These are phyloP conservation scores for Lateolabrax maculatus DNA, from an alignment of 2,797 vertebrate genomes.

Conservation along the genomic window DNA sequence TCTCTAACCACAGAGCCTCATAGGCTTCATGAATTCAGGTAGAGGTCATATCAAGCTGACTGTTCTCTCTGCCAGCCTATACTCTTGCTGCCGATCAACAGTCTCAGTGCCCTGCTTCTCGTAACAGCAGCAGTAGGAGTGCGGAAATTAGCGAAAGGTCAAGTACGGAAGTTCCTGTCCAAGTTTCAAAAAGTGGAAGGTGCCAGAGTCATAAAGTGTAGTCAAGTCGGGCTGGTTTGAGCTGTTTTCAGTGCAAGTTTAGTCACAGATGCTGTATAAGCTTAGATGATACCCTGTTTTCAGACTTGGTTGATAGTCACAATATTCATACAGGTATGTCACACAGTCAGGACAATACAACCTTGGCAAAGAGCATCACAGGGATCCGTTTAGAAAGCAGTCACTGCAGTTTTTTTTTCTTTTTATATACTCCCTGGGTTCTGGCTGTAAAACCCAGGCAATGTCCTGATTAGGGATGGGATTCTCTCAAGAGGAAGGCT, in stretches of 20 bases:
- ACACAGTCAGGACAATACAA: neutral
- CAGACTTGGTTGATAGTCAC: neutral
- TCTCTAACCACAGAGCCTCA: neutral
- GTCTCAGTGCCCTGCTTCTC: conserved; percentile 6
- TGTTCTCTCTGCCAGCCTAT: neutral
- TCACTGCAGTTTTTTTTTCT: too few relatives aligned
- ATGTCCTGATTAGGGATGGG: conserved; percentile 32
- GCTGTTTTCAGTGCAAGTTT: conserved; percentile 8
- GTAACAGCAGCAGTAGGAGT: conserved; percentile 17
- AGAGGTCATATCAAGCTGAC: neutral
- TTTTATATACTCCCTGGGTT: neutral
- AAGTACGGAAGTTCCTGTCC: conserved; percentile 55
- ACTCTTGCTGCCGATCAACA: neutral
- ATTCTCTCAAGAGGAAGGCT: conserved; percentile 10
- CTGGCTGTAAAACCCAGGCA: conserved; percentile 13
- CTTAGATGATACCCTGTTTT: neutral
- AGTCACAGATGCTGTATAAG: neutral
- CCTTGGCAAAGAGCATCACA: neutral
- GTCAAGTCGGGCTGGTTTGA: neutral
- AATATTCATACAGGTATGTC: neutral
- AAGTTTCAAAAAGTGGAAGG: conserved; percentile 51
- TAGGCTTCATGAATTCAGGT: neutral
- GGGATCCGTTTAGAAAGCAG: conserved; percentile 3
- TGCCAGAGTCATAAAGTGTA: neutral
- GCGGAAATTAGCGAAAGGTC: conserved; percentile 35